Evolutionary conservation across 2,888 invertebrate genomes (phyloP).

Genomic region (Euzetes globulus): DNA sequence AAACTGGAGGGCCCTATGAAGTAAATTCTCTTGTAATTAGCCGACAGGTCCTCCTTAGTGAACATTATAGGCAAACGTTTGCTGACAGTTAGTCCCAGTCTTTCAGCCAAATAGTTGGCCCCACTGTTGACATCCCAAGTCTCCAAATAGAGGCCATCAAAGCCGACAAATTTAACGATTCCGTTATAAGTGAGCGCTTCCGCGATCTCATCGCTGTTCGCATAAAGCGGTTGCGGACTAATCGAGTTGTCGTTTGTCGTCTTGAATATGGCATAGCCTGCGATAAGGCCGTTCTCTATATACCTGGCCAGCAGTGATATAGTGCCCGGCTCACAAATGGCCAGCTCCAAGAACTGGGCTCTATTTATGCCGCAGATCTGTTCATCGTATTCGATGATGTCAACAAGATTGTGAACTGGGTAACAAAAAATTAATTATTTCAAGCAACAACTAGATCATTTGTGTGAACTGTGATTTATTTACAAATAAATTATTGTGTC

Average conservation of each 20-base stretch:
- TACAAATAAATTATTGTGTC: no score
- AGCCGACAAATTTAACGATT: constrained; percentile 31
- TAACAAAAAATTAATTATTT: not conserved
- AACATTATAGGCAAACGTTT: constrained; percentile 31
- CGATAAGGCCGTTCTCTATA: constrained; percentile 29
- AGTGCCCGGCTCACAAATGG: constrained; percentile 28
- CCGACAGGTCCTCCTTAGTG: constrained; percentile 27
- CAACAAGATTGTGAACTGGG: constrained; percentile 26
- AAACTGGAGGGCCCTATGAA: constrained; percentile 32
- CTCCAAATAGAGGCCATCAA: constrained; percentile 29
- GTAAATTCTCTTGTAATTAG: constrained; percentile 32
- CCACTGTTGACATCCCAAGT: constrained; percentile 32
- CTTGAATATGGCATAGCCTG: constrained; percentile 32
- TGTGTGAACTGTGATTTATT: no score
- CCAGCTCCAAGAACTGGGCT: constrained; percentile 26
- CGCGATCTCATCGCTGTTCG: constrained; percentile 33
- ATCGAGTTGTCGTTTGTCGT: constrained; percentile 29
- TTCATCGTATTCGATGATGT: constrained; percentile 34
- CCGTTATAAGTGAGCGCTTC: constrained; percentile 34
- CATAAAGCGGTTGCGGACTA: constrained; percentile 34
- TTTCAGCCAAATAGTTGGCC: constrained; percentile 26
- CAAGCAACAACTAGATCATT: no score
- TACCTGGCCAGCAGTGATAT: constrained; percentile 26
- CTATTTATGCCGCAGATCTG: constrained; percentile 32
- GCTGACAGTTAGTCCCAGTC: constrained; percentile 23